Base-by-base conservation (phyloP, 2,888 invertebrate species). In the Drosophila multiciliata region DNA sequence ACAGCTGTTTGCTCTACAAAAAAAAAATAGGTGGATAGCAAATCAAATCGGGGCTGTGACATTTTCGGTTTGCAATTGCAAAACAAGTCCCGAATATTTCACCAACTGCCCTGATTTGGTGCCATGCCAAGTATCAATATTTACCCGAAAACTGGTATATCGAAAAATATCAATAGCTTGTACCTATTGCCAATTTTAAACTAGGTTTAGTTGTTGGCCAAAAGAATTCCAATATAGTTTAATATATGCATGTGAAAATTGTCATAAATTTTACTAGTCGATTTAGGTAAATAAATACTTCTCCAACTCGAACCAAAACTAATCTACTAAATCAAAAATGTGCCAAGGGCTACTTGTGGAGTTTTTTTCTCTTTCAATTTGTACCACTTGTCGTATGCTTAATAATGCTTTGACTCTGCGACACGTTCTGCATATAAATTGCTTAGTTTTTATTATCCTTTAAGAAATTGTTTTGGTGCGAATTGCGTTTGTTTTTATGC, bases 361-460 rank as follows among this genome's bases (percentile, higher is more conserved):
- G 15, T 38, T n/a, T 23, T 45, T 4, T 15, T 52, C 42, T n/a
- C 11, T 68, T 68, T 55, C 68, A 74, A 83, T 67, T 75, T 74
- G 83, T 52, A 45, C 57, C 66, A 73, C 65, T 59, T 73, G 65
- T 66, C 84, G 81, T 69, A 77, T 80, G 70, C 69, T 73, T 75
- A 80, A 78, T 84, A 72, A 70, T 74, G 20, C 26, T 36, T 54
- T 57, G 62, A 49, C 61, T 32, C 50, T 32, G 54, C 54, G 50
- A 52, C 87, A 86, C 81, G 85, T 80, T 83, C 87, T 80, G 92
- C 92, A 92, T 91, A 91, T 92, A 92, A 92, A 91, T 92, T 91
- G 92, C 90, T 79, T 91, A 83, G 82, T 92, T 91, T 91, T 84
- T 53, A 55, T 29, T 78, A 75, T 82, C 63, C 57, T 69, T 78